Evolutionary conservation across 2,797 vertebrate species (phyloP), one percentile per base, ranked within the genome.

Genomic region (Poecilia wingei): DNA sequence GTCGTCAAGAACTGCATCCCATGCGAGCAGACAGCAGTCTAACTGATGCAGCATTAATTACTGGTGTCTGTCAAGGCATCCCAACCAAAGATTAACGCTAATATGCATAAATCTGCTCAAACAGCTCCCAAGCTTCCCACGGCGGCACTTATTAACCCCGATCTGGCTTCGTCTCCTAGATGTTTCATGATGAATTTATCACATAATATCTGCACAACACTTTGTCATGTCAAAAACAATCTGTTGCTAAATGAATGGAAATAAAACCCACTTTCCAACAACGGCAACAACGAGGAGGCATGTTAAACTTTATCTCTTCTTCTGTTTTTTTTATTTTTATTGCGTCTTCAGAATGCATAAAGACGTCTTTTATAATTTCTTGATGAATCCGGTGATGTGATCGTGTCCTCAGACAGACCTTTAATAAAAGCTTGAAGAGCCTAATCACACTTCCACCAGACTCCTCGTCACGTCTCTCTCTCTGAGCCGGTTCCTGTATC

Each of bases 11-110:
- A 82, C 70, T 51, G 39, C 53, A 55, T 47, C 61, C 82, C 78
- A 89, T 46, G 22, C 59, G 25, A 86, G 77, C 83, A 78, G 78
- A 91, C 84, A 79, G 66, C 78, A 76, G 51, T 79, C 79, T 72
- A 70, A 86, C 72, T 86, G 22, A 49, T 51, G 84, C 78, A 74
- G 78, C 66, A 78, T 87, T 83, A 84, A 91, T 88, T 53, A 80
- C 71, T 84, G 82, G 25, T 73, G 79, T 79, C 78, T 85, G 89
- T 86, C 87, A 85, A 70, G 79, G 79, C 86, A 71, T 87, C 82
- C 61, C n/a, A 76, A 72, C 71, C 66, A 64, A 66, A 81, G 70
- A 90, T 90, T 77, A 86, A 76, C 73, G 18, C 73, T 78, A 85
- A 88, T 81, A 73, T 74, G 59, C 57, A 1, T 77, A 81, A 88